Conservation (phyloP, 2,113 vertebrate genomes). For the Mus spicilegus region DNA sequence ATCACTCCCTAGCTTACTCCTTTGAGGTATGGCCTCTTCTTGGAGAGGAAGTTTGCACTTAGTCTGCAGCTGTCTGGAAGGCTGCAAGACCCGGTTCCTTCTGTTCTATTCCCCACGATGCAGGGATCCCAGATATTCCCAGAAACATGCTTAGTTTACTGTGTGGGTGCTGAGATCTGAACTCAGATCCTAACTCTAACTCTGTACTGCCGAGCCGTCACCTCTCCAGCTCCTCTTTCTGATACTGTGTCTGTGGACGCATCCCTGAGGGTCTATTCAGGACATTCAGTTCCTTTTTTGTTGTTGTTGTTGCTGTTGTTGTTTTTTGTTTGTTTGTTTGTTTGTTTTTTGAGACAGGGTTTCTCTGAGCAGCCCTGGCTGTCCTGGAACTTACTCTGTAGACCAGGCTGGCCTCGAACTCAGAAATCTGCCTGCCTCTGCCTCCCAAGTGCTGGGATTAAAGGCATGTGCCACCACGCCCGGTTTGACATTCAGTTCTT, state of each 20-base stretch:
- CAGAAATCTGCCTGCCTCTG: too few species aligned
- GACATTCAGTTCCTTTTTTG: too few species aligned
- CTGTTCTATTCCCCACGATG: too few species aligned
- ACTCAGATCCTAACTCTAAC: not conserved
- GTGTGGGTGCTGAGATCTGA: not conserved
- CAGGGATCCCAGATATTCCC: not conserved
- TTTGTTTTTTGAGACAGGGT: too few species aligned
- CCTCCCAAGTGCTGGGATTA: too few species aligned
- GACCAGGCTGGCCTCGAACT: too few species aligned
- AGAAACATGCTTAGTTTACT: not conserved
- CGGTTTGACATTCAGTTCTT: too few species aligned
- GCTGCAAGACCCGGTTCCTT: not conserved
- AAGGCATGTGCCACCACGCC: too few species aligned
- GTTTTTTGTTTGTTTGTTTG: too few species aligned
- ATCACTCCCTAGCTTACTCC: not conserved
- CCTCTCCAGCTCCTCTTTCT: not conserved
- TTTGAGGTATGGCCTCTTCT: not conserved
- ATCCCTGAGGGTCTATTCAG: fast-evolving
- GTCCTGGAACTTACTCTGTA: too few species aligned
- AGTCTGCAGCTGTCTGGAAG: not conserved
- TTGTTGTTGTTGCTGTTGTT: too few species aligned
- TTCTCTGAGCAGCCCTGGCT: too few species aligned
- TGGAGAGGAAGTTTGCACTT: not conserved
- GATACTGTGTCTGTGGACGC: not conserved
- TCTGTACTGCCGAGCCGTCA: not conserved